Evolutionary conservation across 2,113 vertebrate species (phyloP).

Genomic region (Chelonoidis abingdonii): DNA sequence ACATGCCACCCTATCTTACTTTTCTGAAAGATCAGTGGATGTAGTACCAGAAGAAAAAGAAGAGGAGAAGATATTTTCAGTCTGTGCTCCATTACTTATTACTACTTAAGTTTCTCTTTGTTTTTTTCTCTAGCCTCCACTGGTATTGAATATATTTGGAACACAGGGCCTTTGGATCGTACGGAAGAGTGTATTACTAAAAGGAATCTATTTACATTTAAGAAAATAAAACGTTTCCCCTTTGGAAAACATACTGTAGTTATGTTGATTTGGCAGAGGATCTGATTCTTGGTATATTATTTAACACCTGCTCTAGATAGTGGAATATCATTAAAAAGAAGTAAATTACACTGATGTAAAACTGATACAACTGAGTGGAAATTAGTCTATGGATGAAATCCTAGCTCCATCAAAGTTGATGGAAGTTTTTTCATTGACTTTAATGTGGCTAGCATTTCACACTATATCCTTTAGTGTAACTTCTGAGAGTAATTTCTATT

Average conservation of each 20-base stretch:
- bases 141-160: accelerated
- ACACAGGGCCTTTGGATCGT: background rate
- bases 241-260: background rate
- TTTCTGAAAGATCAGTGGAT: background rate
- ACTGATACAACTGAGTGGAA: background rate
- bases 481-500: background rate
- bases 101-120: accelerated
- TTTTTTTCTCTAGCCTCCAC: background rate
- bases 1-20: background rate
- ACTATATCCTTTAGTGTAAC: background rate
- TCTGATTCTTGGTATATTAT: background rate
- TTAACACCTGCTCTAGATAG: background rate
- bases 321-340: background rate
- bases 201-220: background rate
- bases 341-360: background rate
- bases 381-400: background rate
- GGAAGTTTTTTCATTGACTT: background rate
- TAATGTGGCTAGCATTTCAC: background rate
- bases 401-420: background rate
- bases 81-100: background rate
- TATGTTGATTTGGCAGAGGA: background rate
- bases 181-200: background rate
- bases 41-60: background rate
- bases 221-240: background rate
- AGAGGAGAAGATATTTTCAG: background rate